Evolutionary conservation across 2,888 invertebrate species (phyloP).

Genomic region (Perizoma affinitatum): DNA sequence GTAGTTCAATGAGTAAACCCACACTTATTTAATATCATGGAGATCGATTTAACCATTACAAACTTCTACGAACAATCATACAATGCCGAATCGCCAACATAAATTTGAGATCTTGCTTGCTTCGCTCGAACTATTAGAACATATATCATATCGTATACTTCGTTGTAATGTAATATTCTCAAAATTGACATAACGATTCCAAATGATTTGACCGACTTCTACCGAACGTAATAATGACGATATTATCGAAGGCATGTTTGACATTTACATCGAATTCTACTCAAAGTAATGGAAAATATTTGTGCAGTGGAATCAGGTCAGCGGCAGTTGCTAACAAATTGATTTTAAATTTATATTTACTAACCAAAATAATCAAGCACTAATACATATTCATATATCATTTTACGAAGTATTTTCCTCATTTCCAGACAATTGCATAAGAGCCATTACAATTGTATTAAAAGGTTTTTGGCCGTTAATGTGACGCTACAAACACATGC

Average conservation of each 20-base stretch:
- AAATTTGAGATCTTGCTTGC: no score
- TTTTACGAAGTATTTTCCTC: background rate
- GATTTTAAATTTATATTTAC: conserved; percentile 43
- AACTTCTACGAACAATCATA: no score
- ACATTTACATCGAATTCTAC: conserved; percentile 82
- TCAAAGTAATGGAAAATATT: conserved; percentile 81
- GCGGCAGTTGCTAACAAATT: conserved; percentile 27
- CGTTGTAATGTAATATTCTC: conserved; percentile 4
- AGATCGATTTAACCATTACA: no score
- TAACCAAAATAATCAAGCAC: background rate
- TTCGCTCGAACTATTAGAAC: no score
- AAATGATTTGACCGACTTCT: conserved; percentile 46
- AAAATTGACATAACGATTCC: conserved; percentile 42
- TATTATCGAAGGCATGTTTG: conserved; percentile 77
- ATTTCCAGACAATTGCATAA: no score
- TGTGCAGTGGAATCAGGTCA: conserved; percentile 69
- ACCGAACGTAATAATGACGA: conserved; percentile 70
- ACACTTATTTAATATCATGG: no score
- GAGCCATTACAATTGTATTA: conserved; percentile 29
- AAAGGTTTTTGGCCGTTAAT: conserved; percentile 53
- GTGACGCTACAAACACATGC: conserved; percentile 58
- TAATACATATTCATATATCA: no score
- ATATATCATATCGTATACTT: no score
- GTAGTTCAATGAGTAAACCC: no score
- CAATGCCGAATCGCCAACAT: no score